phyloP scores from a whole-genome alignment of 2,113 vertebrate species.

The Forbesichthys papilliferus region DNA sequence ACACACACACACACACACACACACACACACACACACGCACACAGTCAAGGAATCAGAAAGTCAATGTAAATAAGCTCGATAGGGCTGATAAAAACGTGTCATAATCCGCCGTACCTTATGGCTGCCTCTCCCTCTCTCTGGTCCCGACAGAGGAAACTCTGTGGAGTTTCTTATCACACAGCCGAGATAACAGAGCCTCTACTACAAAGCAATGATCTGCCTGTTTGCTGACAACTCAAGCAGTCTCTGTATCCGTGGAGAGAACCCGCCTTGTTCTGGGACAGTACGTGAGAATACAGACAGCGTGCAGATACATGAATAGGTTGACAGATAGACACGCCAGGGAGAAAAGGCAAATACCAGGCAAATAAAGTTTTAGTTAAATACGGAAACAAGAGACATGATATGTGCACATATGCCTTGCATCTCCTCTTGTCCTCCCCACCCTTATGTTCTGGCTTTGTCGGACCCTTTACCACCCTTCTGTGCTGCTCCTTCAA shows the following conservation, averaged over 20 bases:
- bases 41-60: slow-evolving; percentile 36
- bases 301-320: slow-evolving; percentile 46
- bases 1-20: too few relatives aligned
- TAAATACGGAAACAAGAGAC: background rate
- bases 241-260: slow-evolving; percentile 41
- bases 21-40: too few relatives aligned
- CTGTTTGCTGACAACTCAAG: slow-evolving; percentile 59
- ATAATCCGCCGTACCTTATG: slow-evolving; percentile 57
- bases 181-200: slow-evolving; percentile 54
- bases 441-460: background rate
- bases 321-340: slow-evolving; percentile 34
- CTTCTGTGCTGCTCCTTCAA: background rate
- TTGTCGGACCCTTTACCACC: too few relatives aligned
- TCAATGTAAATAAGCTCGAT: slow-evolving; percentile 52
- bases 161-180: slow-evolving; percentile 61
- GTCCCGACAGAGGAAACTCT: slow-evolving; percentile 50
- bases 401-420: background rate
- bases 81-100: slow-evolving; percentile 55
- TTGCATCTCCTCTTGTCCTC: background rate
- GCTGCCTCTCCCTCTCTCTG: slow-evolving; percentile 56
- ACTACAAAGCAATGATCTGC: slow-evolving; percentile 56
- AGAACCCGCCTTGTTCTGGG: slow-evolving; percentile 55
- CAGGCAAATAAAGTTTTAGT: background rate
- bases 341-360: background rate
- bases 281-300: slow-evolving; percentile 27